Evolutionary conservation across 23 tunicate genomes (phyloP), one percentile per base, ranked within the genome.

Genomic region (Styela plicata): DNA sequence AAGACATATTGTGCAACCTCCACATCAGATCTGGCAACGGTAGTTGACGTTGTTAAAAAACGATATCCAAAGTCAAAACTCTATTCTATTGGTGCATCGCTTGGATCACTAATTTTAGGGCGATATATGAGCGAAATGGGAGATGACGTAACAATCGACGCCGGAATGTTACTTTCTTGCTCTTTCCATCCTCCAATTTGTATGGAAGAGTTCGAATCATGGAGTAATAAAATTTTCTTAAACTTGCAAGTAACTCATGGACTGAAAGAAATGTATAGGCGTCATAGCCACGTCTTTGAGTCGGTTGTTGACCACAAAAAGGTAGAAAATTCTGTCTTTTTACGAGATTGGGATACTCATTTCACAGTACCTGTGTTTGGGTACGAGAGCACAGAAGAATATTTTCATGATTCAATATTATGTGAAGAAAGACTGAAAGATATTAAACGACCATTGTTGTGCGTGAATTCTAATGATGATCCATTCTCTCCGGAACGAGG

Each of bases 401-500:
- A 76, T 53, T 76, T 36, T 53, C 17, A 76, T 26, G 64, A 76
- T 19, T 36, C 66, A 7, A 20, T 1, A 0, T 26, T 76, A 1
- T 0, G 22, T 29, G 81, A 17, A 21, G 33, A 52, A 0, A 36
- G 31, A 36, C 66, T 76, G 23, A 29, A 53, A 7, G 64, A n/a
- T n/a, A 24, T 76, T 29, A 31, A 36, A 44, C 31, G 36, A 10
- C 81, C 81, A 19, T 23, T 76, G 17, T 31, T 76, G 7, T 2
- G 64, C n/a, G 81, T 76, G 0, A 69, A 1, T 37, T 36, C 81
- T 20, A 53, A 36, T 44, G 81, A 76, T 53, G 81, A 76, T 1
- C 81, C 81, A 20, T 76, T 76, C 31, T 76, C 81, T 21, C 81
- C 81, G 66, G 81, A 76, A 44, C 22, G 64, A 27, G 81, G 81